These are phyloP conservation scores for Carettochelys insculpta DNA, from an alignment of 2,113 vertebrate genomes.

Conservation along the genomic window DNA sequence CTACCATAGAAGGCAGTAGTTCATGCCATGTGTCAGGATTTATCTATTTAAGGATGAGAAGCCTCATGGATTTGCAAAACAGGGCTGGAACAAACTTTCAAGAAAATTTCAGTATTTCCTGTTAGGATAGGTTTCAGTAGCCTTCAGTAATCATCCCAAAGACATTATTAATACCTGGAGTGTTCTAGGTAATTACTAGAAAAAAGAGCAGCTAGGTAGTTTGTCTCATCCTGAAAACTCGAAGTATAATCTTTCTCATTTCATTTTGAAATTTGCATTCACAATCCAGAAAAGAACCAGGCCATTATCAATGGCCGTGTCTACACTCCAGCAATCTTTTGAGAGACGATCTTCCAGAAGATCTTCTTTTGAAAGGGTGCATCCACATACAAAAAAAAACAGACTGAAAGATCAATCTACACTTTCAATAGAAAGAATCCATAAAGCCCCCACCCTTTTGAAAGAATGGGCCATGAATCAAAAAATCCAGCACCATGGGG, in stretches of 20 bases:
- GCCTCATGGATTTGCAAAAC: background rate
- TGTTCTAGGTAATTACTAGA: background rate
- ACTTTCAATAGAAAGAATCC: too few relatives aligned
- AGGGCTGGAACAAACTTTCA: background rate
- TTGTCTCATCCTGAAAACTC: background rate
- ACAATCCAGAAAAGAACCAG: background rate
- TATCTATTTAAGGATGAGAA: background rate
- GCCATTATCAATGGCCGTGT: too few relatives aligned
- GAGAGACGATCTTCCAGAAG: too few relatives aligned
- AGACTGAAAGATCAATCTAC: too few relatives aligned
- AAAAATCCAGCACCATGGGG: too few relatives aligned
- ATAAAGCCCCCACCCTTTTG: too few relatives aligned
- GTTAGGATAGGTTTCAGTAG: fast-evolving
- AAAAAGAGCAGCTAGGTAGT: background rate
- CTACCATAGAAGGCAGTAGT: fast-evolving
- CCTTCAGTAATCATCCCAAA: background rate
- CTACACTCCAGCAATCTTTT: too few relatives aligned
- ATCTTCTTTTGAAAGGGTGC: too few relatives aligned
- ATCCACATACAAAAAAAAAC: too few relatives aligned
- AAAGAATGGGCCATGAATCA: too few relatives aligned
- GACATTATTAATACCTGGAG: fast-evolving
- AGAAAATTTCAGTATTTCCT: background rate
- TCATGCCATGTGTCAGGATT: background rate
- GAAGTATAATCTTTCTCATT: background rate
- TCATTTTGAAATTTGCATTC: background rate